A percentile compares a stretch with the other conserved stretches of the same genome.
phyloP scores from a whole-genome alignment of 2,113 vertebrate species.

The Embiotoca jacksoni region DNA sequence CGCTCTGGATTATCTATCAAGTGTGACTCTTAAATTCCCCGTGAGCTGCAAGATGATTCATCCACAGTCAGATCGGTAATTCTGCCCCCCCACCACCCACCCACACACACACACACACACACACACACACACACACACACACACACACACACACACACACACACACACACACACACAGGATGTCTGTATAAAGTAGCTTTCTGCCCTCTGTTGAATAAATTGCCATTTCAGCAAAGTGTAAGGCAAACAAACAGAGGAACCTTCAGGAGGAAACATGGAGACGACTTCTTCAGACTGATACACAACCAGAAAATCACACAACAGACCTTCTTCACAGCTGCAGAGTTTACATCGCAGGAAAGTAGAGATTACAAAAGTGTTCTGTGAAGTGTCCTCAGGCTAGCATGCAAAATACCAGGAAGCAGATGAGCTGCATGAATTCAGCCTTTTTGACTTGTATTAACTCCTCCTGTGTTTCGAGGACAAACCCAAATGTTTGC shows the following conservation, averaged over 20 bases:
- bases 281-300: too few relatives aligned
- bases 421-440: neutral
- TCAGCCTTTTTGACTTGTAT: neutral
- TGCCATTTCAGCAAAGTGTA: too few relatives aligned
- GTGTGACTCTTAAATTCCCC: conserved; percentile 76
- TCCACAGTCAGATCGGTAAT: conserved; percentile 72
- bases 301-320: too few relatives aligned
- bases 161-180: neutral
- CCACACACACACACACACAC: neutral
- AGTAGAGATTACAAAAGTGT: too few relatives aligned
- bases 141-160: neutral
- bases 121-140: conserved; percentile 1
- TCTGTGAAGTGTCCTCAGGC: too few relatives aligned
- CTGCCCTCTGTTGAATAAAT: too few relatives aligned
- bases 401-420: neutral
- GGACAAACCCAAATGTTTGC: too few relatives aligned
- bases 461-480: neutral
- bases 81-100: conserved; percentile 43
- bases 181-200: too few relatives aligned
- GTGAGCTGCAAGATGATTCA: conserved; percentile 70
- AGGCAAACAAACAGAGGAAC: too few relatives aligned
- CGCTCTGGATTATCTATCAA: conserved; percentile 77
- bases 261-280: too few relatives aligned
- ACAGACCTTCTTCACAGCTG: too few relatives aligned
- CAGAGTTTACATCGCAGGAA: too few relatives aligned